Conservation (phyloP, 2,113 vertebrate genomes). For the Neogobius melanostomus region DNA sequence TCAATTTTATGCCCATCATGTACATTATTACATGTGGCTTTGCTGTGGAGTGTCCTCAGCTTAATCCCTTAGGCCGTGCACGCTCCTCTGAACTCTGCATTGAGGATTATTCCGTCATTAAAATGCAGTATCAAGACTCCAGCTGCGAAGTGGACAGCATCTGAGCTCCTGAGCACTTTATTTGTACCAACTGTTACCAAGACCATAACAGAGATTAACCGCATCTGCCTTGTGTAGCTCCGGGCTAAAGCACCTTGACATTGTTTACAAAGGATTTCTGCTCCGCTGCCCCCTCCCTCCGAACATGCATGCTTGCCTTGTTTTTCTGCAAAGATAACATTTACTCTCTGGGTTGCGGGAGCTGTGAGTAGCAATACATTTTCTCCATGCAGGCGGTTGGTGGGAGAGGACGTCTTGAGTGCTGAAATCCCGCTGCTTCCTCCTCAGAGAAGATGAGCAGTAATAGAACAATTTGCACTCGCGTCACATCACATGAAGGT, state of each 20-base stretch:
- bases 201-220: constrained; percentile 45
- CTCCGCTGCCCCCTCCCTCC: constrained; percentile 15
- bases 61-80: constrained; percentile 39
- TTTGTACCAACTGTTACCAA: constrained; percentile 19
- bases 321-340: constrained; percentile 50
- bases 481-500: constrained; percentile 41
- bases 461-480: constrained; percentile 58
- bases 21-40: constrained; percentile 16
- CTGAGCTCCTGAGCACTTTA: constrained; percentile 25
- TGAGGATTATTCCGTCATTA: constrained; percentile 39
- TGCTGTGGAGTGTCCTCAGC: constrained; percentile 5
- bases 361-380: constrained; percentile 35
- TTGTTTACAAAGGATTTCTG: constrained; percentile 63
- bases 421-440: constrained; percentile 9
- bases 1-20: constrained; percentile 19
- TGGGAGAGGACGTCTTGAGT: constrained; percentile 14
- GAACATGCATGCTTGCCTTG: constrained; percentile 25
- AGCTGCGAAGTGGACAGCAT: constrained; percentile 14
- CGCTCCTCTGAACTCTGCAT: constrained; percentile 35
- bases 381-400: constrained; percentile 24
- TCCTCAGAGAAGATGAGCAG: constrained; percentile 18
- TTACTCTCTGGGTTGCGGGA: constrained; percentile 41
- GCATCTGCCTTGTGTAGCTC: constrained; percentile 17
- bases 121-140: constrained; percentile 11
- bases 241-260: constrained; percentile 21